Evolutionary conservation across 2,888 invertebrate species (phyloP), one percentile per base, ranked within the genome.

Genomic region (Ischnura elegans): DNA sequence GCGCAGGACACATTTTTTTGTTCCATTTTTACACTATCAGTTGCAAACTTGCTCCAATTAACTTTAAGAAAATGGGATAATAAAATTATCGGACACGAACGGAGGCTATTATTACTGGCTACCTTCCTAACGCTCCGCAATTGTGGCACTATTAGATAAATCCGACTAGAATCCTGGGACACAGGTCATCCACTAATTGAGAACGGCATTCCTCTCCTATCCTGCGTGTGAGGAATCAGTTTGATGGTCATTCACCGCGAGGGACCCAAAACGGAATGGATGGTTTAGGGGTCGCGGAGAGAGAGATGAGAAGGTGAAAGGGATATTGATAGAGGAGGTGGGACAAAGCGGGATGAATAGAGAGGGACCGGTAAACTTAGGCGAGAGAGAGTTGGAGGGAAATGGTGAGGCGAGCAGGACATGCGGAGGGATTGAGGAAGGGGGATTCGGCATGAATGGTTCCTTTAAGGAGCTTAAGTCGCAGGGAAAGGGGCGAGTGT

Each of bases 391-490:
- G 13, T 51, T 6, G 51, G 4, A 51, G 51, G 19, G 51, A 51
- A 51, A 51, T 25, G 10, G 51, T 46, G 16, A n/a, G 29, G 47
- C 46, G 87, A 46, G 47, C 10, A 19, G 36, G 87, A 10, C 13
- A 2, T 1, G 51, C 21, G 55, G 3, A 10, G 86, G 16, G 29
- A 47, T n/a, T n/a, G 87, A 87, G 87, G 43, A 13, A 61, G 51
- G 21, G 87, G 36, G 76, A 76, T 29, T 21, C 76, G 36, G 29
- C 29, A 36, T 36, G 29, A 36, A 36, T 36, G 76, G 76, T 16
- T 29, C 76, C 76, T 76, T 76, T 76, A 76, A 76, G 36, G 76
- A 76, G 76, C 76, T 76, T 76, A 76, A 76, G 36, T 76, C 76
- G 76, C 16, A 51, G n/a, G n/a, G n/a, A n/a, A 25, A 21, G 19